A percentile compares a stretch with the other conserved stretches of the same genome.
Evolutionary conservation across 1,140 invertebrate species (phyloP).

Genomic region (Bombus sylvicola): DNA sequence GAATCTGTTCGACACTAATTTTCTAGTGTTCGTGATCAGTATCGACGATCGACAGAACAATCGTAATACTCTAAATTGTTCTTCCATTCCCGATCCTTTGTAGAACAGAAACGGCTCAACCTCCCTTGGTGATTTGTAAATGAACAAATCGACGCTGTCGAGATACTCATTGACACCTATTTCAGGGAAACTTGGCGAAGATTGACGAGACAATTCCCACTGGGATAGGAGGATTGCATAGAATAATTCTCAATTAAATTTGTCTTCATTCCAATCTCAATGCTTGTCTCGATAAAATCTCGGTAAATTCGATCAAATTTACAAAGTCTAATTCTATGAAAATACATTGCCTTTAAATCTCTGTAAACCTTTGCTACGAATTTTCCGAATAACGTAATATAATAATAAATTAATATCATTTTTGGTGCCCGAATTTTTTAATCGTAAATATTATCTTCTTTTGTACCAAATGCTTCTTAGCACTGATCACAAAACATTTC

Average conservation of each 20-base stretch:
- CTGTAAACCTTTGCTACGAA: no score
- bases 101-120: background rate
- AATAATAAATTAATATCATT: no score
- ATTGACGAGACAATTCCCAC: background rate
- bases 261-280: background rate
- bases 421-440: no score
- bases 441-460: no score
- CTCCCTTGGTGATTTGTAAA: conserved; percentile 1
- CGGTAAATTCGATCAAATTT: background rate
- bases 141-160: background rate
- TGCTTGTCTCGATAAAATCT: background rate
- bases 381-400: no score
- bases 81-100: conserved; percentile 2
- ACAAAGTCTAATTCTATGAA: background rate
- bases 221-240: background rate
- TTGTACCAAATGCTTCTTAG: no score
- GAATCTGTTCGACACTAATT: conserved; percentile 36
- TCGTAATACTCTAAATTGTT: conserved; percentile 17
- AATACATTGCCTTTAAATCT: no score
- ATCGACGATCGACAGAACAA: conserved; percentile 29
- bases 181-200: background rate
- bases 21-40: conserved; percentile 20
- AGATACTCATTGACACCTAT: conserved; percentile 1
- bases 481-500: no score
- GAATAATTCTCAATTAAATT: background rate